Evolutionary conservation across 2,113 vertebrate genomes (phyloP).

Genomic region (Atractosteus spatula): DNA sequence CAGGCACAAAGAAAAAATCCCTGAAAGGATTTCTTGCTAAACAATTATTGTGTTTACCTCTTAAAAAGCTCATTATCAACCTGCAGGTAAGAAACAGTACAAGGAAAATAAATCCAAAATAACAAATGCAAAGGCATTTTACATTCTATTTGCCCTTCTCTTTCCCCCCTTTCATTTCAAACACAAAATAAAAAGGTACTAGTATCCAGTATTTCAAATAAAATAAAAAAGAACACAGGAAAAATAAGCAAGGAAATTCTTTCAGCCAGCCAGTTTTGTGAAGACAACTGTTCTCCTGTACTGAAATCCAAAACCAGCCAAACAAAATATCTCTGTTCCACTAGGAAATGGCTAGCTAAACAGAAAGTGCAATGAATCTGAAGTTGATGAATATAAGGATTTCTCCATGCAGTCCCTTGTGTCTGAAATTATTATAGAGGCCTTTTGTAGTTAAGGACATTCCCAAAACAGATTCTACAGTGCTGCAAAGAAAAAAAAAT

Average conservation of each 20-base stretch:
- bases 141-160: background rate
- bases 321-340: constrained; percentile 85
- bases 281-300: constrained; percentile 87
- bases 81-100: constrained; percentile 27
- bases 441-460: constrained; percentile 78
- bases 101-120: constrained; percentile 26
- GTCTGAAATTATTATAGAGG: constrained; percentile 77
- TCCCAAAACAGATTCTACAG: constrained; percentile 73
- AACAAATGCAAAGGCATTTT: constrained; percentile 18
- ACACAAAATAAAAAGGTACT: constrained; percentile 41
- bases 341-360: constrained; percentile 84
- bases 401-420: constrained; percentile 73
- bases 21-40: no score
- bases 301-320: constrained; percentile 68
- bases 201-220: constrained; percentile 39
- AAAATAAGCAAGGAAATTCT: constrained; percentile 82
- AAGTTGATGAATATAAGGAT: constrained; percentile 68
- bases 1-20: no score
- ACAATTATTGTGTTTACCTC: constrained; percentile 19
- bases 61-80: constrained; percentile 24
- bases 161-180: constrained; percentile 20
- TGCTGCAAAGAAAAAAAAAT: constrained; percentile 71
- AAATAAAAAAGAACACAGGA: constrained; percentile 49
- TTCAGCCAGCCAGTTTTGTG: constrained; percentile 61
- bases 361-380: constrained; percentile 80